phyloP scores from a whole-genome alignment of 2,888 invertebrate genomes.

The Dusona sp. region DNA sequence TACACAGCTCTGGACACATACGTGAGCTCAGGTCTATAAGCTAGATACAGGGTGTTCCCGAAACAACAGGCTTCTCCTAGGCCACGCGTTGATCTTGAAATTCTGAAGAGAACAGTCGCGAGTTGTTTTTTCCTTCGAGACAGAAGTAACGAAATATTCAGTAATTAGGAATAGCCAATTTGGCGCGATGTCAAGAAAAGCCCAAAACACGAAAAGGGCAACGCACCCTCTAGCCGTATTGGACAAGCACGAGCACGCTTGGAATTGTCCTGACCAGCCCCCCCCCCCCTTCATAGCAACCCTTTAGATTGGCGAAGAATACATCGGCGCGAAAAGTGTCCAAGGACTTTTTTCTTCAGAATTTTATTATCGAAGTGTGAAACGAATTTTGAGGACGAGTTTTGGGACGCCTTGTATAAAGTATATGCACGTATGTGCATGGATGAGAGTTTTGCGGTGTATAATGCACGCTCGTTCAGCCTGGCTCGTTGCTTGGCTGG shows the following conservation, averaged over 20 bases:
- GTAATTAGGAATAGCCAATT: not conserved
- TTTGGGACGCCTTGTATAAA: constrained; percentile 5
- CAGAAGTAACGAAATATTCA: not conserved
- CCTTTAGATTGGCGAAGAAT: not conserved
- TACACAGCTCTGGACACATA: constrained; percentile 15
- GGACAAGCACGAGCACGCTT: too few relatives aligned
- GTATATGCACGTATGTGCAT: constrained; percentile 63
- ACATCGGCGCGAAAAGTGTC: not conserved
- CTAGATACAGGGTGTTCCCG: constrained; percentile 38
- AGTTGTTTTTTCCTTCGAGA: not conserved
- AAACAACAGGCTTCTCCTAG: not conserved
- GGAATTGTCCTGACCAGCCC: too few relatives aligned
- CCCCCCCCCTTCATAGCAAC: too few relatives aligned
- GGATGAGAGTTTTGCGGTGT: constrained; percentile 73
- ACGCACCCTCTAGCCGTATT: not conserved
- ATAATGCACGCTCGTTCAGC: constrained; percentile 71
- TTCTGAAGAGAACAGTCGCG: not conserved
- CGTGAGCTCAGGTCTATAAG: constrained; percentile 45
- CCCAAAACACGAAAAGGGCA: not conserved
- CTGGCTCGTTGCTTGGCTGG: constrained; percentile 68
- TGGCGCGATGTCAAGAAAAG: too few relatives aligned
- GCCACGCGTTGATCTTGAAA: not conserved
- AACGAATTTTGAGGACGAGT: not conserved
- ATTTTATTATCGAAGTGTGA: not conserved
- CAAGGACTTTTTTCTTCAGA: not conserved